Conservation (phyloP, 1,140 invertebrate genomes). For the Calephelis nemesis region DNA sequence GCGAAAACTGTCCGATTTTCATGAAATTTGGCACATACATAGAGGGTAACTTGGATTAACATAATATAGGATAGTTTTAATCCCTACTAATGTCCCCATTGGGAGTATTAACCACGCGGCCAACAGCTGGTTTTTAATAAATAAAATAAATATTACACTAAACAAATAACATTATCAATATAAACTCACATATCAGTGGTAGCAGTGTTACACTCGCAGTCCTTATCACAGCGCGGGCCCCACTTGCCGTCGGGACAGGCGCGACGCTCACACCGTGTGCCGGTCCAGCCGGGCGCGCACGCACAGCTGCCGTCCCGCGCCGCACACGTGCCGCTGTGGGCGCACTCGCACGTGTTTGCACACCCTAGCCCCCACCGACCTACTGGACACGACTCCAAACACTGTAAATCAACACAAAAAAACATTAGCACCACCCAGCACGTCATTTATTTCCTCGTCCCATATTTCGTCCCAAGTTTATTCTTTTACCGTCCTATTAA, state of each 20-base stretch:
- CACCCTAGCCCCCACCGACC: constrained; percentile 90
- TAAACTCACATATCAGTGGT: constrained; percentile 84
- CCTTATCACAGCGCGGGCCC: constrained; percentile 85
- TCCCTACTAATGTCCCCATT: no score
- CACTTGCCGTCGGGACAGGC: constrained; percentile 84
- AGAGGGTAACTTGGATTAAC: no score
- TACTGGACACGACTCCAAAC: constrained; percentile 86
- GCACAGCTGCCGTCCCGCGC: constrained; percentile 84
- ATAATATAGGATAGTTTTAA: no score
- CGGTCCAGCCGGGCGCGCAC: constrained; percentile 89
- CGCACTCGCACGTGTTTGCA: constrained; percentile 85
- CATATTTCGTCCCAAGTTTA: no score
- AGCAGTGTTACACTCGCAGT: constrained; percentile 86
- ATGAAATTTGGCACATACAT: no score
- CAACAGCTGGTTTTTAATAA: no score
- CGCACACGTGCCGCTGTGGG: constrained; percentile 88
- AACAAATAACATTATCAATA: neutral
- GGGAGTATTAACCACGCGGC: no score
- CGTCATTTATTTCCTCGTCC: no score
- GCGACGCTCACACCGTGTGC: constrained; percentile 84
- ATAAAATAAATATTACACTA: neutral
- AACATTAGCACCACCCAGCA: no score
- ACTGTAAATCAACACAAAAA: constrained; percentile 79
- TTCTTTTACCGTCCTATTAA: no score
- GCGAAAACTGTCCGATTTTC: no score